A percentile compares a stretch with the other conserved stretches of the same genome.
These are phyloP conservation scores for Ectropis grisescens DNA, from an alignment of 1,140 invertebrate genomes.

Conservation along the genomic window DNA sequence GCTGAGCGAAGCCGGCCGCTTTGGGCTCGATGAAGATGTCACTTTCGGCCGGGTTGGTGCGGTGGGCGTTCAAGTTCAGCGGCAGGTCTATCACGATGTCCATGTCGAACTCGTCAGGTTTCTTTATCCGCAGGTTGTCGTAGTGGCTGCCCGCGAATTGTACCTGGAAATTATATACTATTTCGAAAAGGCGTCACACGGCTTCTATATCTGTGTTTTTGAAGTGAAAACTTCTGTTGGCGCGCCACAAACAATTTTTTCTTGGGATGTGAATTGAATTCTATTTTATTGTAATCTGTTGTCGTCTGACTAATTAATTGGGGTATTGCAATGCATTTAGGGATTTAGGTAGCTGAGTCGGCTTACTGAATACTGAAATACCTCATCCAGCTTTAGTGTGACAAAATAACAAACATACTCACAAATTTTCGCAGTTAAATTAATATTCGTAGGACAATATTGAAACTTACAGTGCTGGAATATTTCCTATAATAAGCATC, in stretches of 20 bases:
- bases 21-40: slow-evolving; percentile 34
- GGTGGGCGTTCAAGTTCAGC: slow-evolving; percentile 15
- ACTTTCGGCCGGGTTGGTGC: slow-evolving; percentile 12
- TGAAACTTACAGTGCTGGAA: slow-evolving; percentile 23
- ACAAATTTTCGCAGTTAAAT: too few relatives aligned
- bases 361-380: neutral
- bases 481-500: slow-evolving; percentile 32
- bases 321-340: neutral
- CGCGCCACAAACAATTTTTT: too few relatives aligned
- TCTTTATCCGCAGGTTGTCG: slow-evolving; percentile 65
- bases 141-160: slow-evolving; percentile 70
- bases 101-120: slow-evolving; percentile 71
- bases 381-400: neutral
- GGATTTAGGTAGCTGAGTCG: neutral
- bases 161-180: slow-evolving; percentile 16
- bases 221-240: too few relatives aligned
- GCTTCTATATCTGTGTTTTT: too few relatives aligned
- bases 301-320: neutral
- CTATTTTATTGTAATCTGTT: neutral
- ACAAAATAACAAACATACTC: too few relatives aligned
- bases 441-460: too few relatives aligned
- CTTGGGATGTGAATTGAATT: too few relatives aligned
- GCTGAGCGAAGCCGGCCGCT: slow-evolving; percentile 28
- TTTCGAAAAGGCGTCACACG: too few relatives aligned
- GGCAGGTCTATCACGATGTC: slow-evolving; percentile 64